phyloP scores from a whole-genome alignment of 2,113 vertebrate species.

The Alexandromys fortis region DNA sequence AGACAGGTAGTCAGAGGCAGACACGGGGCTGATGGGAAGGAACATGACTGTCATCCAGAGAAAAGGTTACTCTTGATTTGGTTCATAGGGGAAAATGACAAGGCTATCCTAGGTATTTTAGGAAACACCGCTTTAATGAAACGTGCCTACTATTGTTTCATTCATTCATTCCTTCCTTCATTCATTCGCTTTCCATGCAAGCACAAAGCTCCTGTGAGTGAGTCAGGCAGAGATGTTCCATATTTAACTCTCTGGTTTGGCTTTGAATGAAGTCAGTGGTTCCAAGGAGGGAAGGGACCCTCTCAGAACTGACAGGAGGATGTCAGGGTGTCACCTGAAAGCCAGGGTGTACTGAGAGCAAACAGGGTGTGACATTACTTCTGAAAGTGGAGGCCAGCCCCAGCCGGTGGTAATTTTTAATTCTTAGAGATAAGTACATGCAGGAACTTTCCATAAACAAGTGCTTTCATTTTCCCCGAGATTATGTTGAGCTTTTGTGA shows the following conservation, averaged over 20 bases:
- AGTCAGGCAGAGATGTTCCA: background rate
- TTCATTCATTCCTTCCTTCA: background rate
- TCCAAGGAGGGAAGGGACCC: background rate
- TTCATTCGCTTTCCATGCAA: background rate
- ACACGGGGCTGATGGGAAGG: background rate
- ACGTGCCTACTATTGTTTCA: too few relatives aligned
- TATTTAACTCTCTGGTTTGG: background rate
- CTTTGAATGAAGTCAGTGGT: background rate
- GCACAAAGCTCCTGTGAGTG: background rate
- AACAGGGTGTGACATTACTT: accelerated
- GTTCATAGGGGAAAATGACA: background rate
- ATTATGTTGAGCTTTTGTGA: constrained; percentile 17
- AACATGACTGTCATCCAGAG: background rate
- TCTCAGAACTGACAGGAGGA: background rate
- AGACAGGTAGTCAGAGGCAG: background rate
- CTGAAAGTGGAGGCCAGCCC: background rate
- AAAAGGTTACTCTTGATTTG: background rate
- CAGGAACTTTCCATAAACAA: constrained; percentile 65
- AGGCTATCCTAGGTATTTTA: background rate
- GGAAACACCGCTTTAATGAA: background rate
- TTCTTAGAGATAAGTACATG: constrained; percentile 59
- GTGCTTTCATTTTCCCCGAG: constrained; percentile 20
- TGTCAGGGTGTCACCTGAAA: background rate
- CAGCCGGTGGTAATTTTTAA: background rate
- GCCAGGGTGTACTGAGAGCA: background rate